Evolutionary conservation across 2,888 invertebrate species (phyloP).

Genomic region (Allygus modestus): DNA sequence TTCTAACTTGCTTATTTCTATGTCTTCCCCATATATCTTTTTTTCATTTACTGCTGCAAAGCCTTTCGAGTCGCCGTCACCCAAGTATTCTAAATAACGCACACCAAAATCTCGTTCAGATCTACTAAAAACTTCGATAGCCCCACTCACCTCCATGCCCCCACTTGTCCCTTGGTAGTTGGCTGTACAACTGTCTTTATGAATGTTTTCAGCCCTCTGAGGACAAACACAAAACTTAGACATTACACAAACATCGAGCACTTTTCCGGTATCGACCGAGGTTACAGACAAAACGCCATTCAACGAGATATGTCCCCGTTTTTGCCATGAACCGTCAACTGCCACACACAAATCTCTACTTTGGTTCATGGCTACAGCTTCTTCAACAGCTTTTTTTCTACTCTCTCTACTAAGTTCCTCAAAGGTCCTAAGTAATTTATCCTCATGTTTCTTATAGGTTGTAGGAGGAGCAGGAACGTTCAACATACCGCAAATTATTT

Average conservation of each 20-base stretch:
- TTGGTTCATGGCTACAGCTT: slow-evolving; percentile 32
- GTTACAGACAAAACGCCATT: slow-evolving; percentile 49
- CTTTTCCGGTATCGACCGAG: slow-evolving; percentile 29
- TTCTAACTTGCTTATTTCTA: slow-evolving; percentile 51
- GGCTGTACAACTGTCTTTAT: slow-evolving; percentile 60
- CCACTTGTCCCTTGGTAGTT: slow-evolving; percentile 66
- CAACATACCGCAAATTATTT: slow-evolving; percentile 29
- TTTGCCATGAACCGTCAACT: slow-evolving; percentile 53
- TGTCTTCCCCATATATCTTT: slow-evolving; percentile 63
- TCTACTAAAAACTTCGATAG: slow-evolving; percentile 63
- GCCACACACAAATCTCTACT: slow-evolving; percentile 50
- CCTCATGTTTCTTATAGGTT: slow-evolving; percentile 33
- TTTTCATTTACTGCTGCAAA: slow-evolving; percentile 44
- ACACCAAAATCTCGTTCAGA: slow-evolving; percentile 63
- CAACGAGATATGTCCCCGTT: slow-evolving; percentile 43
- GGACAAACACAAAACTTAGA: slow-evolving; percentile 48
- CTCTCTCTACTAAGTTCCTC: slow-evolving; percentile 31
- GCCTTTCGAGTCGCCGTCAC: slow-evolving; percentile 60
- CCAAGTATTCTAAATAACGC: slow-evolving; percentile 56
- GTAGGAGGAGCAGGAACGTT: slow-evolving; percentile 41
- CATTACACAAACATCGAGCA: slow-evolving; percentile 28
- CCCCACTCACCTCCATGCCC: slow-evolving; percentile 68
- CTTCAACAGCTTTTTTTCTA: slow-evolving; percentile 18
- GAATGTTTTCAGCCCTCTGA: slow-evolving; percentile 13
- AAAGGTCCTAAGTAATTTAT: slow-evolving; percentile 23